Percentiles rank a stretch among this genome's conserved stretches.
phyloP scores from a whole-genome alignment of 2,888 invertebrate genomes.

The Sericinus montela region DNA sequence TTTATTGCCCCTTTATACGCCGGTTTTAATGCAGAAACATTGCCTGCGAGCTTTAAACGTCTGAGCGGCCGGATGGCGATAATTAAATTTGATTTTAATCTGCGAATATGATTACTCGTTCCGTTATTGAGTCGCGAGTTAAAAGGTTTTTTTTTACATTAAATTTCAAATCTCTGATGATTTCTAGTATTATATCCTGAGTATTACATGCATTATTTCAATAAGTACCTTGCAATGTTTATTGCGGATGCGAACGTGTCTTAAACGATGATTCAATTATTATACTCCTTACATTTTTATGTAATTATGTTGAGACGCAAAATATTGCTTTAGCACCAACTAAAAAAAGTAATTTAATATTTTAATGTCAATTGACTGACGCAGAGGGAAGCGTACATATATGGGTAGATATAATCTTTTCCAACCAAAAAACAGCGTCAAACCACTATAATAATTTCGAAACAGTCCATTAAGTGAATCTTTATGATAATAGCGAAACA shows the following conservation, averaged over 20 bases:
- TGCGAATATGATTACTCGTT: slow-evolving; percentile 56
- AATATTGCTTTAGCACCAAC: no score
- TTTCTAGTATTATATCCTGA: slow-evolving; percentile 47
- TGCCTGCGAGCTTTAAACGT: slow-evolving; percentile 43
- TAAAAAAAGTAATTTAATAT: no score
- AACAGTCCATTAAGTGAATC: slow-evolving; percentile 78
- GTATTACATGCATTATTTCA: slow-evolving; percentile 32
- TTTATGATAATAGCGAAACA: slow-evolving; percentile 75
- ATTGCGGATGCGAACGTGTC: no score
- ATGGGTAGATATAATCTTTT: slow-evolving; percentile 40
- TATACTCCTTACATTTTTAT: no score
- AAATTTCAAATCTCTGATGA: slow-evolving; percentile 45
- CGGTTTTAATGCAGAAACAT: slow-evolving; percentile 55
- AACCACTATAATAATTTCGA: slow-evolving; percentile 72
- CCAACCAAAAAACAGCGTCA: slow-evolving; percentile 63
- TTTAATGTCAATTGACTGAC: no score
- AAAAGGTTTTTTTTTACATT: slow-evolving; percentile 41
- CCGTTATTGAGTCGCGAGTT: slow-evolving; percentile 47
- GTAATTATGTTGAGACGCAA: no score
- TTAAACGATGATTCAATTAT: no score
- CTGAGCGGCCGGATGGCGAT: slow-evolving; percentile 51
- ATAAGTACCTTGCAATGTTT: no score
- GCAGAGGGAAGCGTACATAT: neutral
- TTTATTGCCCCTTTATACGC: slow-evolving; percentile 67
- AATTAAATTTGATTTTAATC: slow-evolving; percentile 70